phyloP scores from a whole-genome alignment of 2,888 invertebrate species.

The Apotomis capreana region DNA sequence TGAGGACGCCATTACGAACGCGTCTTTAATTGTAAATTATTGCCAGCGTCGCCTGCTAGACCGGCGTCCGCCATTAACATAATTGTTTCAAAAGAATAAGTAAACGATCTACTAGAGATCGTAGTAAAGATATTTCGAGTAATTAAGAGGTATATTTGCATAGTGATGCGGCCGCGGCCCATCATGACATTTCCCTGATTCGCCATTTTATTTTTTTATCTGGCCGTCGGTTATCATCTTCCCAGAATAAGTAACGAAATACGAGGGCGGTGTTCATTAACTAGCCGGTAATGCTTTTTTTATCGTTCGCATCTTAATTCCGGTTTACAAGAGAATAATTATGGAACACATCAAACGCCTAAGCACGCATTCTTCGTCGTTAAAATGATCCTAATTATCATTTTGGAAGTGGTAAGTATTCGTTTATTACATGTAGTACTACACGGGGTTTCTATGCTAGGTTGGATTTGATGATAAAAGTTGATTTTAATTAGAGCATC shows the following conservation, averaged over 20 bases:
- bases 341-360: constrained; percentile 47
- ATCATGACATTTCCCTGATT: constrained; percentile 63
- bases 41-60: constrained; percentile 54
- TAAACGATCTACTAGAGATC: constrained; percentile 71
- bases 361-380: constrained; percentile 64
- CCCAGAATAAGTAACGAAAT: constrained; percentile 57
- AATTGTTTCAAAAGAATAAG: constrained; percentile 78
- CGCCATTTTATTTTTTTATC: constrained; percentile 70
- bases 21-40: constrained; percentile 75
- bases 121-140: constrained; percentile 70
- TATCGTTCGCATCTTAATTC: constrained; percentile 58
- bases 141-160: constrained; percentile 76
- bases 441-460: constrained; percentile 57
- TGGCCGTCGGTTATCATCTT: constrained; percentile 62
- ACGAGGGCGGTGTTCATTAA: constrained; percentile 59
- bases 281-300: constrained; percentile 60
- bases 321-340: constrained; percentile 51
- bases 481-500: constrained; percentile 71
- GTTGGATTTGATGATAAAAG: constrained; percentile 60
- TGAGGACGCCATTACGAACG: constrained; percentile 57
- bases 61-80: constrained; percentile 68
- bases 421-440: constrained; percentile 67
- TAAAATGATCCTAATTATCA: constrained; percentile 66
- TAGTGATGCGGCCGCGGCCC: constrained; percentile 63
- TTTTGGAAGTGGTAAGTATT: constrained; percentile 65